Conservation (phyloP, 2,888 invertebrate genomes). For the Stenoptilia bipunctidactyla region DNA sequence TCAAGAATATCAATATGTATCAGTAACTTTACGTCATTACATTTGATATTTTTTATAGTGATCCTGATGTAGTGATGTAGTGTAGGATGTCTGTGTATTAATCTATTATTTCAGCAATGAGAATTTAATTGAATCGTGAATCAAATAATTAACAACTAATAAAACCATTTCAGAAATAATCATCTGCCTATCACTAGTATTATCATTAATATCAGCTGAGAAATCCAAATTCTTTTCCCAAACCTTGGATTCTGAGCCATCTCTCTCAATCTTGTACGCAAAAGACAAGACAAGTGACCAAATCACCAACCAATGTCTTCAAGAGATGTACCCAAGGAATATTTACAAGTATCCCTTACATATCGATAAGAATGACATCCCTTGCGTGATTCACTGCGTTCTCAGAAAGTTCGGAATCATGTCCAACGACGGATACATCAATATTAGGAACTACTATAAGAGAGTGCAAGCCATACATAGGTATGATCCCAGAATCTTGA, state of each 20-base stretch:
- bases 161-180: neutral
- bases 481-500: constrained; percentile 55
- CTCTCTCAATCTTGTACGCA: constrained; percentile 51
- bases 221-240: constrained; percentile 37
- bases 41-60: too few relatives aligned
- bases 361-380: constrained; percentile 53
- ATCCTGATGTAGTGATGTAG: too few relatives aligned
- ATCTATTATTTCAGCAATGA: too few relatives aligned
- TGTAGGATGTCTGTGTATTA: too few relatives aligned
- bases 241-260: constrained; percentile 45
- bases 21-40: too few relatives aligned
- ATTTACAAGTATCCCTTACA: constrained; percentile 51
- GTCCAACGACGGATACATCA: constrained; percentile 52
- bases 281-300: constrained; percentile 49
- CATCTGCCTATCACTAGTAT: neutral
- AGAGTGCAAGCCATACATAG: constrained; percentile 55
- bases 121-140: too few relatives aligned
- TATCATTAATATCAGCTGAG: neutral
- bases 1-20: too few relatives aligned
- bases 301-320: constrained; percentile 44
- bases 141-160: too few relatives aligned
- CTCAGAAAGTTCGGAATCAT: constrained; percentile 61
- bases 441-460: constrained; percentile 53
- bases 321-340: constrained; percentile 57
- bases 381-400: constrained; percentile 59